Conservation (phyloP, 2,113 vertebrate genomes). For the Nyctibius bracteatus region DNA sequence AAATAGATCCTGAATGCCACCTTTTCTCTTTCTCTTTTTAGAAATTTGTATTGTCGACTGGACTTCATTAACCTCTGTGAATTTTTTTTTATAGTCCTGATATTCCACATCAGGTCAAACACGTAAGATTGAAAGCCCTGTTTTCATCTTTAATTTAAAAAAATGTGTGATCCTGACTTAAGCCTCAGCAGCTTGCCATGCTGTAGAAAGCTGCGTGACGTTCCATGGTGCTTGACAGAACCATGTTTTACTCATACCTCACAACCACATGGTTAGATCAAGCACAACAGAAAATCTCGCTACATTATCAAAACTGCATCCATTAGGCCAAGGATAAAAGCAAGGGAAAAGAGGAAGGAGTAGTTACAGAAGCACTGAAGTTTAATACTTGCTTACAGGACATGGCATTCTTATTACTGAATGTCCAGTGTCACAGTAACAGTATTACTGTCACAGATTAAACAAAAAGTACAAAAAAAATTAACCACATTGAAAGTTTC, state of each 20-base stretch:
- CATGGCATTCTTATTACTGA: slow-evolving; percentile 73
- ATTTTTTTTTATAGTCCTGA: slow-evolving; percentile 35
- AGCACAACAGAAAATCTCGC: slow-evolving; percentile 99
- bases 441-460: slow-evolving; percentile 63
- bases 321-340: slow-evolving; percentile 85
- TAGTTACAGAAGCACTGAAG: slow-evolving; percentile 53
- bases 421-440: slow-evolving; percentile 67
- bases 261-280: slow-evolving; percentile 99
- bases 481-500: slow-evolving; percentile 33
- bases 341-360: slow-evolving; percentile 72
- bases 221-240: slow-evolving; percentile 99
- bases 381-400: slow-evolving; percentile 65
- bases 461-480: slow-evolving; percentile 42
- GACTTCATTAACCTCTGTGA: slow-evolving; percentile 49
- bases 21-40: slow-evolving; percentile 47
- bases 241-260: slow-evolving; percentile 99
- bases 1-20: slow-evolving; percentile 53
- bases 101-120: slow-evolving; percentile 64
- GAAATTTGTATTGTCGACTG: slow-evolving; percentile 18
- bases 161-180: slow-evolving; percentile 72
- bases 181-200: slow-evolving; percentile 90
- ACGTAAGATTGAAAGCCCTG: slow-evolving; percentile 56
- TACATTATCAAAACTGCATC: slow-evolving; percentile 88
- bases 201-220: slow-evolving; percentile 97
- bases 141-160: slow-evolving; percentile 65